phyloP scores from a whole-genome alignment of 2,113 vertebrate genomes.

The Melanocharis versteri region DNA sequence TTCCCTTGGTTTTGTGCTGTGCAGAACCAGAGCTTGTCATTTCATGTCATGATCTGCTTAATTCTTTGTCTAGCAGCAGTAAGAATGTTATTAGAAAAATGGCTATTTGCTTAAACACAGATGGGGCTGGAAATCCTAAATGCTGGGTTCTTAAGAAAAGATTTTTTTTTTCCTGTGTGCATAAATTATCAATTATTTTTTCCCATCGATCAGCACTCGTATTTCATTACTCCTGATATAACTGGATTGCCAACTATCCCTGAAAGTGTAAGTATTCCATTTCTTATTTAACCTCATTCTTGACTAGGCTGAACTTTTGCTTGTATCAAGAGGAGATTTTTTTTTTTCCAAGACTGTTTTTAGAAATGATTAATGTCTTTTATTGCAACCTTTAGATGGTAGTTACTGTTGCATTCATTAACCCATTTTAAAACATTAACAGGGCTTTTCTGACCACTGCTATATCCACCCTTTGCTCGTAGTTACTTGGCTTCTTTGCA shows the following conservation, averaged over 20 bases:
- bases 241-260: constrained; percentile 97
- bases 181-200: constrained; percentile 42
- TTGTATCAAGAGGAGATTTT: not conserved
- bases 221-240: constrained; percentile 94
- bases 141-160: not conserved
- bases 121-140: not conserved
- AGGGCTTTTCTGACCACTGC: not conserved
- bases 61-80: constrained; percentile 12
- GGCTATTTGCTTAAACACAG: not conserved
- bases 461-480: not conserved
- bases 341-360: not conserved
- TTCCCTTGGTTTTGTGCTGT: not conserved
- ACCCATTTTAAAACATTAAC: not conserved
- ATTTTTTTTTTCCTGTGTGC: not conserved
- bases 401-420: not conserved
- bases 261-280: constrained; percentile 89
- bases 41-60: not conserved
- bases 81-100: not conserved
- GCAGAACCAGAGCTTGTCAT: constrained; percentile 13
- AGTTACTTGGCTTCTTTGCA: not conserved
- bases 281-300: not conserved
- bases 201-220: constrained; percentile 81
- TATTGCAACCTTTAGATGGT: not conserved
- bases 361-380: constrained; percentile 3
- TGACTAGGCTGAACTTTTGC: not conserved